Conservation (phyloP, 1,140 invertebrate species). For the Semibalanus balanoides region DNA sequence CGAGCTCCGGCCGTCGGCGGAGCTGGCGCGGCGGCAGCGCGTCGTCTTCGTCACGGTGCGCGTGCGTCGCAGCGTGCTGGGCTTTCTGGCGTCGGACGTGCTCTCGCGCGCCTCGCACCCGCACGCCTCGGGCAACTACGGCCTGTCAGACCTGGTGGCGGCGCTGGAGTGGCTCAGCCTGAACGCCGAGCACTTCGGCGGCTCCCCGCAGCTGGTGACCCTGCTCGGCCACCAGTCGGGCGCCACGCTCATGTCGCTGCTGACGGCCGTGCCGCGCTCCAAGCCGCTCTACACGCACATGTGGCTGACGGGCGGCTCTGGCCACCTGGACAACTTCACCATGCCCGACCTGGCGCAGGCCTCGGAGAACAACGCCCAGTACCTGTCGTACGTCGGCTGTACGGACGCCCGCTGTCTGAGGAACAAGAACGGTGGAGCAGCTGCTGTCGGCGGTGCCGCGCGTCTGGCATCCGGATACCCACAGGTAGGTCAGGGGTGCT, state of each 20-base stretch:
- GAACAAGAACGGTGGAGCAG: not conserved
- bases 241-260: slow-evolving; percentile 55
- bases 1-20: slow-evolving; percentile 30
- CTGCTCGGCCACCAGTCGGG: slow-evolving; percentile 65
- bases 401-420: not conserved
- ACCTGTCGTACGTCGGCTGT: not conserved
- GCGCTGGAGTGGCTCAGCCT: slow-evolving; percentile 66
- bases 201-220: slow-evolving; percentile 52
- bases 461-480: not conserved
- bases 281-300: slow-evolving; percentile 20
- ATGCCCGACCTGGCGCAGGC: not conserved
- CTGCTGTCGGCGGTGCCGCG: not conserved
- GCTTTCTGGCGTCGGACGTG: slow-evolving; percentile 55
- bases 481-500: not conserved
- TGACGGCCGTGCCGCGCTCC: slow-evolving; percentile 41
- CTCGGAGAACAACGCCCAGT: not conserved
- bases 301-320: slow-evolving; percentile 23
- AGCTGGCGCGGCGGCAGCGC: slow-evolving; percentile 51
- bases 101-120: slow-evolving; percentile 51
- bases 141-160: slow-evolving; percentile 57
- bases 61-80: slow-evolving; percentile 54
- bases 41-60: slow-evolving; percentile 70
- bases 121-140: slow-evolving; percentile 69
- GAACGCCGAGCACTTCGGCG: slow-evolving; percentile 61
- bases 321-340: not conserved